Evolutionary conservation across 2,888 invertebrate genomes (phyloP).

Genomic region (Apodemia hepburni): DNA sequence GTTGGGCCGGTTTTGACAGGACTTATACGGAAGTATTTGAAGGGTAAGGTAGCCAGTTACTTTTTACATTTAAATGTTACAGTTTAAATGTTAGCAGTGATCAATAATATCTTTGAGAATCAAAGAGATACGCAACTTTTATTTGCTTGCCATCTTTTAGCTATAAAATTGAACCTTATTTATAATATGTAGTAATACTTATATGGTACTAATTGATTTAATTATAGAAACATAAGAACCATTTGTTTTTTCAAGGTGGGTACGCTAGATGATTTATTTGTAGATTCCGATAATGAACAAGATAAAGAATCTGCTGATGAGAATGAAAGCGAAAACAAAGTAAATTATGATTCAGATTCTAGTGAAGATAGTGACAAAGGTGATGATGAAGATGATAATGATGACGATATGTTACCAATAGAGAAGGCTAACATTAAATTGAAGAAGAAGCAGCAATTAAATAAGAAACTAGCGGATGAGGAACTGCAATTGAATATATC

Average conservation of each 20-base stretch:
- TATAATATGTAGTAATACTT: too few relatives aligned
- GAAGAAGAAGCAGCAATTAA: slow-evolving; percentile 85
- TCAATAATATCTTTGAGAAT: too few relatives aligned
- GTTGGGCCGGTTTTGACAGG: too few relatives aligned
- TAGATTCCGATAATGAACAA: slow-evolving; percentile 56
- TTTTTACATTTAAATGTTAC: too few relatives aligned
- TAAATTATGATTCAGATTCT: neutral
- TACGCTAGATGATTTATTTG: slow-evolving; percentile 76
- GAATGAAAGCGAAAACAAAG: slow-evolving; percentile 40
- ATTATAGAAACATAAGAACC: neutral
- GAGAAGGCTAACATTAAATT: slow-evolving; percentile 91
- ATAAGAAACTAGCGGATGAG: slow-evolving; percentile 86
- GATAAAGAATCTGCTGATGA: slow-evolving; percentile 33
- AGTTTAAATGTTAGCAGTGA: too few relatives aligned
- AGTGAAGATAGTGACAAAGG: slow-evolving; percentile 53
- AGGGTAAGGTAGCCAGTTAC: too few relatives aligned
- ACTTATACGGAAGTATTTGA: too few relatives aligned
- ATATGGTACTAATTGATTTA: neutral
- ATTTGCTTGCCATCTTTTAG: too few relatives aligned
- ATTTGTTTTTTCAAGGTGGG: slow-evolving; percentile 54
- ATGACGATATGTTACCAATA: slow-evolving; percentile 89
- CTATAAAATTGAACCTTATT: too few relatives aligned
- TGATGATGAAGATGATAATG: slow-evolving; percentile 59
- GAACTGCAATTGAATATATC: slow-evolving; percentile 91
- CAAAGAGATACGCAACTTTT: too few relatives aligned